Evolutionary conservation across 2,797 vertebrate species (phyloP).

Genomic region (Prionace glauca): DNA sequence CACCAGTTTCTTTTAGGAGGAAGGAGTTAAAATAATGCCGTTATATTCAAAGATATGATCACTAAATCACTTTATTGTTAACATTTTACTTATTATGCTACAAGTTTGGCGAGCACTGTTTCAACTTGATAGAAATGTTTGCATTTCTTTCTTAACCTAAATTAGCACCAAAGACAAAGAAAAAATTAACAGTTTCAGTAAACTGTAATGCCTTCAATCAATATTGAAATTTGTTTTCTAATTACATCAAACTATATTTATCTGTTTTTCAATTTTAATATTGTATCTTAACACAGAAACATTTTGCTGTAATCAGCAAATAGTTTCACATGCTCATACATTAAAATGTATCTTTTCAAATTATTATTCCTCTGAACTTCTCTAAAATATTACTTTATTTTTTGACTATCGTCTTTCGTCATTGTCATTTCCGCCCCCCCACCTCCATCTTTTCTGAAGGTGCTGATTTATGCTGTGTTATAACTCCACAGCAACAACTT

Average conservation of each 20-base stretch:
- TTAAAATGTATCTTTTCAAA: background rate
- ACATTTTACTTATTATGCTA: background rate
- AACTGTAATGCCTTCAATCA: background rate
- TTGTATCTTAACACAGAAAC: background rate
- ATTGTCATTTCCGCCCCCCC: background rate
- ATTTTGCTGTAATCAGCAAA: background rate
- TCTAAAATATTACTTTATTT: background rate
- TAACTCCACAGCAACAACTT: background rate
- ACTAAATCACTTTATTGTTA: background rate
- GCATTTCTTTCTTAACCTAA: background rate
- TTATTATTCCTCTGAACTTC: background rate
- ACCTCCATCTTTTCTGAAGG: background rate
- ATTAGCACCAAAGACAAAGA: background rate
- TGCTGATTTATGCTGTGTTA: background rate
- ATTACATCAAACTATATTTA: background rate
- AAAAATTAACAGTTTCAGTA: background rate
- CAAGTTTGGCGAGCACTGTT: background rate
- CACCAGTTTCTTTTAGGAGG: background rate
- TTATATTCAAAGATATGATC: background rate
- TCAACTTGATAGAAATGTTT: background rate
- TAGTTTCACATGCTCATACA: background rate
- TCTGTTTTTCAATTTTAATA: background rate
- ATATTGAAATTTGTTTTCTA: background rate
- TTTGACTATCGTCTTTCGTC: background rate
- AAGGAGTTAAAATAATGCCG: background rate